phyloP scores from a whole-genome alignment of 2,113 vertebrate species.

The Acrocephalus arundinaceus region DNA sequence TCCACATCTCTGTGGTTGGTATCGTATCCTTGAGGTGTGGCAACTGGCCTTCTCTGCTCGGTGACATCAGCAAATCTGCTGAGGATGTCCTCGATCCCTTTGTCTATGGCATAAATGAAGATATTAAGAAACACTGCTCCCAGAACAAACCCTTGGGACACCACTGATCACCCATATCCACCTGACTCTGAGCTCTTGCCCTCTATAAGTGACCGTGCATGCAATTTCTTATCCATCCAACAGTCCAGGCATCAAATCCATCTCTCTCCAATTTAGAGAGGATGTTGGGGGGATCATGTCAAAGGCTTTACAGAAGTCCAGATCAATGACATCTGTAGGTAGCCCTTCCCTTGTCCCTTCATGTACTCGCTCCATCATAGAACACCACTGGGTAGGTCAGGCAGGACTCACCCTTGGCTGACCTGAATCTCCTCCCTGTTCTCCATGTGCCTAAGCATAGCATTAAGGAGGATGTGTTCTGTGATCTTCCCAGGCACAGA shows the following conservation, averaged over 20 bases:
- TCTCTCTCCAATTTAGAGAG: too few relatives aligned
- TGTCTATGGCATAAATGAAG: too few relatives aligned
- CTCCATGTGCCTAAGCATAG: not conserved
- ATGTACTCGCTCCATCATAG: too few relatives aligned
- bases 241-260: too few relatives aligned
- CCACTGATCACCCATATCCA: not conserved
- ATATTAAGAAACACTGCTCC: not conserved
- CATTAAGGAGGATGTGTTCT: not conserved
- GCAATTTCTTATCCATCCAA: not conserved
- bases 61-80: not conserved
- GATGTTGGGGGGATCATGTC: too few relatives aligned
- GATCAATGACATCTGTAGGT: too few relatives aligned
- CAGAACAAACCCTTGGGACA: not conserved
- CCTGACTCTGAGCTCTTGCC: not conserved
- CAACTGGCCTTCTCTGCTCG: not conserved
- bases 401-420: too few relatives aligned
- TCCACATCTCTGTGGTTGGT: not conserved
- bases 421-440: too few relatives aligned
- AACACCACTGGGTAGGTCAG: too few relatives aligned
- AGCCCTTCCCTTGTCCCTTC: too few relatives aligned
- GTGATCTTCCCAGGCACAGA: not conserved
- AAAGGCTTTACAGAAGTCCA: too few relatives aligned
- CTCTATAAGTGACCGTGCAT: accelerated
- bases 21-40: not conserved
- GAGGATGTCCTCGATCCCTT: not conserved